These are phyloP conservation scores for Cistogaster globosa DNA, from an alignment of 2,888 invertebrate genomes.

Conservation along the genomic window DNA sequence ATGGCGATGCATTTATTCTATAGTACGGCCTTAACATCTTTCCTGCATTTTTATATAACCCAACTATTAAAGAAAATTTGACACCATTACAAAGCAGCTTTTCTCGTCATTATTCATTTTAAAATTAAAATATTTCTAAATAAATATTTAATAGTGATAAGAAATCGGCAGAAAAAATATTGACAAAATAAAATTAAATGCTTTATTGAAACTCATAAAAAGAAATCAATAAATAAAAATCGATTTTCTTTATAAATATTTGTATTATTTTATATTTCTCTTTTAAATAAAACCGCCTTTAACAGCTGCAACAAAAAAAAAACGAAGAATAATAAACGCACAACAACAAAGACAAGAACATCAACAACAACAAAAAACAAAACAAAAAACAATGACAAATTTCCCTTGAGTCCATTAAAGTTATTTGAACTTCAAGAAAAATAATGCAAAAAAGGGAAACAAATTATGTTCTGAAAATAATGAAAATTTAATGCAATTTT, in stretches of 20 bases:
- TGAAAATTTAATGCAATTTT: conserved; percentile 70
- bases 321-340: conserved; percentile 22
- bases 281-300: conserved; percentile 58
- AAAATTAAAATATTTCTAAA: conserved; percentile 2
- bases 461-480: conserved; percentile 69
- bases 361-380: conserved; percentile 4
- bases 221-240: conserved; percentile 67
- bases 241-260: conserved; percentile 31
- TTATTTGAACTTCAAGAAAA: conserved; percentile 72
- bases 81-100: conserved; percentile 58
- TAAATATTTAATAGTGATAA: conserved; percentile 52
- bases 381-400: conserved; percentile 52
- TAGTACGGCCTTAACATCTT: background rate
- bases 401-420: conserved; percentile 73
- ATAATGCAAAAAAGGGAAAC: conserved; percentile 19
- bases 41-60: background rate
- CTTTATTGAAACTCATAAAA: conserved; percentile 51
- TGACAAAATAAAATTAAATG: conserved; percentile 40
- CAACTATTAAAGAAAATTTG: conserved; percentile 59
- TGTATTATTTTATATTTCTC: conserved; percentile 36
- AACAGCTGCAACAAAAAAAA: conserved; percentile 36
- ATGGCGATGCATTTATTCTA: too few relatives aligned
- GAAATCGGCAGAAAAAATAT: conserved; percentile 34
- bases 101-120: conserved; percentile 14
- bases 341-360: too few relatives aligned